Evolutionary conservation across 2,888 invertebrate genomes (phyloP), one percentile per base, ranked within the genome.

Genomic region (Drosophila barbarae): DNA sequence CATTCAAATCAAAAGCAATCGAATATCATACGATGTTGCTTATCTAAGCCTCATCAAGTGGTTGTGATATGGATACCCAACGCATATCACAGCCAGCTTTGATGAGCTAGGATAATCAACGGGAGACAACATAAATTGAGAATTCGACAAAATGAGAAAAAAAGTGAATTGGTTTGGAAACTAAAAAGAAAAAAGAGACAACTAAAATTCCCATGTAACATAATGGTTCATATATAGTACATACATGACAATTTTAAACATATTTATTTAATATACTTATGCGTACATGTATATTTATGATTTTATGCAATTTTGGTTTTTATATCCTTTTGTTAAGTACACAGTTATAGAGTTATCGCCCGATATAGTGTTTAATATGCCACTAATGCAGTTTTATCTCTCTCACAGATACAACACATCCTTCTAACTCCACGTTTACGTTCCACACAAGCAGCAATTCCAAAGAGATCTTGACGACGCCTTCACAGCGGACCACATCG

Each of bases 21-120:
- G 30, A 46, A 46, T 46, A 46, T 7, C 53, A 72, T 68, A 61
- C 76, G 79, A 88, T 88, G 88, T 89, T 88, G 89, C 88, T 89
- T 88, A 88, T 88, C 88, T 88, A 88, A 88, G 88, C 87, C 93
- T 93, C 93, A 92, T 96, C 95, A 93, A 94, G 94, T 95, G 96
- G 95, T 91, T 94, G 95, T 95, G 96, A 93, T 92, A 93, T 95
- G 89, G 89, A 88, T 90, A 89, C 79, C 86, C 84, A 87, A 88
- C 90, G 91, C 96, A 95, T 97, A 97, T 97, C 97, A 97, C 97
- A 97, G 96, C 96, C 96, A 96, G 97, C 97, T 96, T 96, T 96
- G 96, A 96, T 94, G 94, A 94, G 94, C 94, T 93, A 91, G 92
- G 89, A 89, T 87, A 89, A 88, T 85, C 88, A 89, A 88, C 88